Evolutionary conservation across 2,797 vertebrate genomes (phyloP).

Genomic region (Amblyraja radiata): DNA sequence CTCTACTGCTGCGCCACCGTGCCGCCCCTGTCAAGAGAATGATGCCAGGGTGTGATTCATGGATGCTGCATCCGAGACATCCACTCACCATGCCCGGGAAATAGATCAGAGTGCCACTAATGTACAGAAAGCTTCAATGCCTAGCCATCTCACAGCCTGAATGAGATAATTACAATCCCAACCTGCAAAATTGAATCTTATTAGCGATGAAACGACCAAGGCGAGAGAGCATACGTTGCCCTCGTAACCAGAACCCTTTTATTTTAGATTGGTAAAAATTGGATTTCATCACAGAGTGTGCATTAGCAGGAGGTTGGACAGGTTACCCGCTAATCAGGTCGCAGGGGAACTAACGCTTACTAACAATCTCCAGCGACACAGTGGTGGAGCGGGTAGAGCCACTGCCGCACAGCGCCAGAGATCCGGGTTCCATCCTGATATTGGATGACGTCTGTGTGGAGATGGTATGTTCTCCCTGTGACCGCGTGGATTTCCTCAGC

Average conservation of each 20-base stretch:
- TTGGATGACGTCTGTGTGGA: no score
- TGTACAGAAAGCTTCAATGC: neutral
- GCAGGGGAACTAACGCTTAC: no score
- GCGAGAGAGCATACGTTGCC: neutral
- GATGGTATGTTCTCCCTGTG: no score
- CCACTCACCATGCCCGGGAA: neutral
- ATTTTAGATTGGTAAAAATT: neutral
- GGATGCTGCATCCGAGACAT: neutral
- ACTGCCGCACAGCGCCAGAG: no score
- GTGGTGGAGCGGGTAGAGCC: no score
- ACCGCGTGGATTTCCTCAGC: no score
- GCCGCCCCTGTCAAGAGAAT: no score
- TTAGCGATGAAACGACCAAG: neutral
- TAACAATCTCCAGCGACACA: no score
- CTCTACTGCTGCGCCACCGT: no score
- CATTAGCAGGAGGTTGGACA: neutral
- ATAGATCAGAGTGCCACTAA: neutral
- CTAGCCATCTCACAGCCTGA: neutral
- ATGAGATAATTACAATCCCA: neutral
- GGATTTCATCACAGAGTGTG: neutral
- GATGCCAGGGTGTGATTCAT: neutral
- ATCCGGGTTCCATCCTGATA: no score
- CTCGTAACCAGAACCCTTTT: neutral
- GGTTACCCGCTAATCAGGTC: neutral
- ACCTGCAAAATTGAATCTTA: neutral